Evolutionary conservation across 2,113 vertebrate species (phyloP).

Genomic region (Gavialis gangeticus): DNA sequence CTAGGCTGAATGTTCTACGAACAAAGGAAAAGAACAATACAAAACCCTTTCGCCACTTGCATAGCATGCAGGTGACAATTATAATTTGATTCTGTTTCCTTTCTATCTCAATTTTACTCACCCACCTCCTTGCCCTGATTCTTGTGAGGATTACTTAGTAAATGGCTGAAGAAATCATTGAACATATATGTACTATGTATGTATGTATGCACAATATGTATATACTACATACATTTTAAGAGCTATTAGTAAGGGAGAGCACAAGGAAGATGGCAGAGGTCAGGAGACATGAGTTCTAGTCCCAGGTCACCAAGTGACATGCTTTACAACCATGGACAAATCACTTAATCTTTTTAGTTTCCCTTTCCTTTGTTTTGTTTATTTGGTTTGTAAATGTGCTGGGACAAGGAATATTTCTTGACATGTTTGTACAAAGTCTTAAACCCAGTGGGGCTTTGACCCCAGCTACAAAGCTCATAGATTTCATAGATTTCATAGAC

Average conservation of each 20-base stretch:
- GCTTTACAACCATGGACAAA: not conserved
- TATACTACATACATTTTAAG: not conserved
- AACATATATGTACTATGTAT: not conserved
- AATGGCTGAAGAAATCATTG: accelerated
- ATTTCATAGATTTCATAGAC: too few relatives aligned
- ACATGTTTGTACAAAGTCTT: not conserved
- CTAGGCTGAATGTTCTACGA: not conserved
- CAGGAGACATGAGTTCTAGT: accelerated
- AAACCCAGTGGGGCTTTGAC: not conserved
- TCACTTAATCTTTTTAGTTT: not conserved
- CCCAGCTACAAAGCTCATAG: not conserved
- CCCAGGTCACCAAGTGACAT: not conserved
- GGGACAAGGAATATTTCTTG: not conserved
- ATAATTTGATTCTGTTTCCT: not conserved
- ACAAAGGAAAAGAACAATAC: not conserved
- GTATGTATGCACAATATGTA: too few relatives aligned
- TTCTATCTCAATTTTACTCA: accelerated
- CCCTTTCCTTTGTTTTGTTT: not conserved
- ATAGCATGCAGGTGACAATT: too few relatives aligned
- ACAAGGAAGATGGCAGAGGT: not conserved
- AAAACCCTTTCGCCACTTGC: too few relatives aligned
- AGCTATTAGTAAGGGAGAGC: not conserved
- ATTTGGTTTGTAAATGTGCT: not conserved
- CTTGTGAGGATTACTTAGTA: not conserved
- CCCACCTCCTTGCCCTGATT: not conserved